Conservation (phyloP, 2,113 vertebrate genomes). For the Tachuris rubrigastra region DNA sequence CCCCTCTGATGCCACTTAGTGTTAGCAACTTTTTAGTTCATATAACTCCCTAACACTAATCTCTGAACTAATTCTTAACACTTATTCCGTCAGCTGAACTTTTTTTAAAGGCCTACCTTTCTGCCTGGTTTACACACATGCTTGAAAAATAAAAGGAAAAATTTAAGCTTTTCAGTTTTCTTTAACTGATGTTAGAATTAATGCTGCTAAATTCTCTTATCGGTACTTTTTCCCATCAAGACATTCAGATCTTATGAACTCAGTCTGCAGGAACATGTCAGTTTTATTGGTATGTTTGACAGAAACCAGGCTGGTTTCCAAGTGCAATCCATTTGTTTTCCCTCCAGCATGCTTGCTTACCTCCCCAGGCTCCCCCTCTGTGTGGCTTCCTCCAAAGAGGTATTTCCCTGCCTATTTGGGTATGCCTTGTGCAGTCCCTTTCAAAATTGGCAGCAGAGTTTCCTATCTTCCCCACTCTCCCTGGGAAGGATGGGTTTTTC, state of each 20-base stretch:
- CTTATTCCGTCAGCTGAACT: background rate
- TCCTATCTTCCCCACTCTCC: background rate
- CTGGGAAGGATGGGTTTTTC: background rate
- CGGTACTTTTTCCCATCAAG: background rate
- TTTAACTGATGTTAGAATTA: background rate
- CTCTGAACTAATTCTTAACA: background rate
- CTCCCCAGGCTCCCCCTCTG: background rate
- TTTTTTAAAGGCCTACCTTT: background rate
- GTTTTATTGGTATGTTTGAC: slow-evolving; percentile 51
- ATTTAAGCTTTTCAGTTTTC: background rate
- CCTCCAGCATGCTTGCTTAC: background rate
- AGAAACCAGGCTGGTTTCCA: slow-evolving; percentile 55
- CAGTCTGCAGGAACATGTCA: slow-evolving; percentile 39
- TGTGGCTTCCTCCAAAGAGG: background rate
- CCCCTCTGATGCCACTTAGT: background rate
- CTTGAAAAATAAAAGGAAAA: background rate
- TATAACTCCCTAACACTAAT: background rate
- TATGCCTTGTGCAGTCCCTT: background rate
- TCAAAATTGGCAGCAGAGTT: background rate
- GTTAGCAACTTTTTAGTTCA: background rate
- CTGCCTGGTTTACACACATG: background rate
- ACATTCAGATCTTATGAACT: background rate
- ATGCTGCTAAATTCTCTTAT: slow-evolving; percentile 4
- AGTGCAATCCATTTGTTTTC: slow-evolving; percentile 30
- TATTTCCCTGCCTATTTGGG: background rate